A percentile compares a stretch with the other conserved stretches of the same genome.
Evolutionary conservation across 2,888 invertebrate genomes (phyloP).

Genomic region (Alcis repandata): DNA sequence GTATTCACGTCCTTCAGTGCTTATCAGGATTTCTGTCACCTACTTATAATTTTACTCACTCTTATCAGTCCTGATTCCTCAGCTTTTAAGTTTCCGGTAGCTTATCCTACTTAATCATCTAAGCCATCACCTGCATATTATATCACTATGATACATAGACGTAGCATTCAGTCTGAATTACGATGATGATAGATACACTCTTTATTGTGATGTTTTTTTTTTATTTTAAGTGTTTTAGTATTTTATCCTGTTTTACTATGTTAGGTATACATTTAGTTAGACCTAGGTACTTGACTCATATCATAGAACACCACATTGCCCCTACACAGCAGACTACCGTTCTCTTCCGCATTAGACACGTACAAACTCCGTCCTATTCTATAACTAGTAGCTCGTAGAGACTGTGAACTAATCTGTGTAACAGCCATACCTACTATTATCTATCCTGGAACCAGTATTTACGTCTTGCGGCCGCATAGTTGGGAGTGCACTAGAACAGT

Average conservation of each 20-base stretch:
- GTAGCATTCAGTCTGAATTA: too few relatives aligned
- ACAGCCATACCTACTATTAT: slow-evolving; percentile 44
- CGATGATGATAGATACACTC: too few relatives aligned
- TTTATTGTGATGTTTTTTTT: too few relatives aligned
- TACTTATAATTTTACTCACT: slow-evolving; percentile 1
- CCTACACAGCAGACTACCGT: slow-evolving; percentile 31
- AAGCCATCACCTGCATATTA: background rate
- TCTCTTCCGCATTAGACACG: slow-evolving; percentile 39
- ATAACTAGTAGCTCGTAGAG: slow-evolving; percentile 4
- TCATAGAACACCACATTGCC: slow-evolving; percentile 1
- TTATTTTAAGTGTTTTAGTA: too few relatives aligned
- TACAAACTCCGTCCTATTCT: slow-evolving; percentile 25
- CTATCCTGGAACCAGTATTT: slow-evolving; percentile 56
- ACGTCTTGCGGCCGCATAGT: slow-evolving; percentile 67
- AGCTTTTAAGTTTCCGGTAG: slow-evolving; percentile 1
- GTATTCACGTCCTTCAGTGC: background rate
- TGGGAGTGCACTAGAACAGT: slow-evolving; percentile 63
- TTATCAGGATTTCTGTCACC: slow-evolving; percentile 4
- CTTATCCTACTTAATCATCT: background rate
- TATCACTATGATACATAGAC: too few relatives aligned
- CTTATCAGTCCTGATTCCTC: background rate
- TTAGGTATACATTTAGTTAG: too few relatives aligned
- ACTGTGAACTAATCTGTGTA: slow-evolving; percentile 14
- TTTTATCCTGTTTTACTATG: too few relatives aligned
- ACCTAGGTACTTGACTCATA: background rate